Evolutionary conservation across 2,797 vertebrate species (phyloP).

Genomic region (Chelon labrosus): DNA sequence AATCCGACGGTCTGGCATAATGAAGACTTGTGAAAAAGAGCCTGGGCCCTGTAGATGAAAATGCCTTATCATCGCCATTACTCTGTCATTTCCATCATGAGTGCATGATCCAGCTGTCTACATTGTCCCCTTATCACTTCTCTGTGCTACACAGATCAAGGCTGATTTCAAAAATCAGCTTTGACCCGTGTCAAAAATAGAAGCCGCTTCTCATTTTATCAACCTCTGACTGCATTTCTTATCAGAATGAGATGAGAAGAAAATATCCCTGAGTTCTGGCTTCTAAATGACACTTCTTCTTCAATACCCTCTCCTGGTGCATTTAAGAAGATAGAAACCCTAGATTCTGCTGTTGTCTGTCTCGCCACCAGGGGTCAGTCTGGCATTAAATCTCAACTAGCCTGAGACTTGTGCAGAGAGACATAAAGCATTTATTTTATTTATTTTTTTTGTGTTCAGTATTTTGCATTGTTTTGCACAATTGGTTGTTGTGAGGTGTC

Average conservation of each 20-base stretch:
- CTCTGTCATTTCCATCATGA: conserved; percentile 27
- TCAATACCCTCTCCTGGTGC: too few species aligned
- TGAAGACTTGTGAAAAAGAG: conserved; percentile 42
- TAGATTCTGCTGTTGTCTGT: conserved; percentile 34
- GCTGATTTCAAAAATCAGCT: conserved; percentile 27
- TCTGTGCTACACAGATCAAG: conserved; percentile 34
- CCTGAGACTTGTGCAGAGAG: background rate
- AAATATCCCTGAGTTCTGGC: conserved; percentile 3
- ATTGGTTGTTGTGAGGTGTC: background rate
- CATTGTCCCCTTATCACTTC: conserved; percentile 24
- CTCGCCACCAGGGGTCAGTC: conserved; percentile 80
- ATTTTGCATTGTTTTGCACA: too few species aligned
- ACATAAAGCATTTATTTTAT: conserved; percentile 22
- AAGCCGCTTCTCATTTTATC: conserved; percentile 11
- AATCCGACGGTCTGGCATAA: conserved; percentile 30
- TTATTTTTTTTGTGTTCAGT: conserved; percentile 3
- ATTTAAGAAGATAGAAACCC: conserved; percentile 6
- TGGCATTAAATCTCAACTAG: conserved; percentile 55
- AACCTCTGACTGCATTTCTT: conserved; percentile 18
- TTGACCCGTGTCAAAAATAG: conserved; percentile 18
- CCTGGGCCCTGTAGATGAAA: background rate
- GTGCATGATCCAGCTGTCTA: conserved; percentile 8
- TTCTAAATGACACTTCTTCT: conserved; percentile 13
- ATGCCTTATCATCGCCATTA: conserved; percentile 32
- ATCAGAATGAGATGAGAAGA: background rate